These are phyloP conservation scores for Macheiramphus alcinus DNA, from an alignment of 2,113 vertebrate species.

Conservation along the genomic window DNA sequence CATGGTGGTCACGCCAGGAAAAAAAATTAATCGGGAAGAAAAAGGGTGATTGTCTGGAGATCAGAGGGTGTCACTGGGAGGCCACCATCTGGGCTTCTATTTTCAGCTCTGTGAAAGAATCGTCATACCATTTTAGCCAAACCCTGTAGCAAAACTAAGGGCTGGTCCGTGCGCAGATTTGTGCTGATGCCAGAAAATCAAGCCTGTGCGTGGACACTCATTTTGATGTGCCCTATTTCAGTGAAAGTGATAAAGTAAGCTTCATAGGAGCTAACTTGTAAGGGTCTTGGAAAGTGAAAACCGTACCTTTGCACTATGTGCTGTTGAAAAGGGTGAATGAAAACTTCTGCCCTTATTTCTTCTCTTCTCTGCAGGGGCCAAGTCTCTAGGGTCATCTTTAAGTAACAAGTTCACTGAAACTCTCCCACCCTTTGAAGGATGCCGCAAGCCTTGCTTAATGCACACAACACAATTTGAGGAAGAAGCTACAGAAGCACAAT, in stretches of 20 bases:
- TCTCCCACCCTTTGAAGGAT: neutral
- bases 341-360: neutral
- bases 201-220: neutral
- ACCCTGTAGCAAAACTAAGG: neutral
- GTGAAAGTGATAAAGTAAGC: neutral
- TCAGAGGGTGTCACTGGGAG: neutral
- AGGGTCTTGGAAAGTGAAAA: neutral
- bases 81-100: neutral
- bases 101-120: neutral
- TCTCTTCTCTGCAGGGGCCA: neutral
- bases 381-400: neutral
- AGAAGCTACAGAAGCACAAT: neutral
- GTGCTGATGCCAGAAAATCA: neutral
- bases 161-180: neutral
- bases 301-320: neutral
- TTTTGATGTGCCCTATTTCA: neutral
- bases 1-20: neutral
- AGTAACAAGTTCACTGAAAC: neutral
- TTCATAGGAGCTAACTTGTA: neutral
- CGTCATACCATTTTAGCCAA: neutral
- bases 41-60: neutral
- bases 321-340: neutral
- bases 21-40: neutral
- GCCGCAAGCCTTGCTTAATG: neutral
- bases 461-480: neutral